phyloP scores from a whole-genome alignment of 2,888 invertebrate species.

The Pristionchus maxplancki region DNA sequence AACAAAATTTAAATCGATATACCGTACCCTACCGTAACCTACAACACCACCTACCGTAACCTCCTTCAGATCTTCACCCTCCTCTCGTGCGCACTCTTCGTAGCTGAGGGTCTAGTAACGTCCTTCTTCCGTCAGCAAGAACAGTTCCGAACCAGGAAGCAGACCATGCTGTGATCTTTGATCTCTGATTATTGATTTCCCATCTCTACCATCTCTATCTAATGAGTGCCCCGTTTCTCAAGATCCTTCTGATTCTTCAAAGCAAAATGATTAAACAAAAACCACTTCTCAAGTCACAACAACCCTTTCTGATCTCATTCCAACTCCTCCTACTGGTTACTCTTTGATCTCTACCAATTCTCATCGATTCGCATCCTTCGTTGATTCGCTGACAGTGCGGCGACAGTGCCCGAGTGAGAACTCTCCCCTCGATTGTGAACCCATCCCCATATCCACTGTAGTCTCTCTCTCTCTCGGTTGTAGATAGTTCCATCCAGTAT shows the following conservation, averaged over 20 bases:
- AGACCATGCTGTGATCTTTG: slow-evolving; percentile 47
- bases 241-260: neutral
- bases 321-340: slow-evolving; percentile 11
- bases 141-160: slow-evolving; percentile 59
- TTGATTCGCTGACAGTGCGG: slow-evolving; percentile 9
- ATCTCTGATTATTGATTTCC: slow-evolving; percentile 35
- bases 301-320: neutral
- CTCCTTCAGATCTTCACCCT: slow-evolving; percentile 72
- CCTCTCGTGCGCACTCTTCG: slow-evolving; percentile 74
- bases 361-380: too few relatives aligned
- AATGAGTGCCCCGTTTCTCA: too few relatives aligned
- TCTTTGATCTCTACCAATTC: slow-evolving; percentile 23
- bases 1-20: neutral
- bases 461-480: neutral
- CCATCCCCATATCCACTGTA: neutral
- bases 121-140: slow-evolving; percentile 70
- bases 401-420: neutral
- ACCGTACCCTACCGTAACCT: neutral
- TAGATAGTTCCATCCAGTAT: neutral
- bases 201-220: neutral
- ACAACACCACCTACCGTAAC: neutral
- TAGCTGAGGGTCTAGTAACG: slow-evolving; percentile 73
- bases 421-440: neutral
- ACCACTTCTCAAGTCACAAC: neutral
- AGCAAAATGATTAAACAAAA: too few relatives aligned